A percentile compares a stretch with the other conserved stretches of the same genome.
Conservation (phyloP, 2,888 invertebrate species). For the Chrysolina haemoptera region DNA sequence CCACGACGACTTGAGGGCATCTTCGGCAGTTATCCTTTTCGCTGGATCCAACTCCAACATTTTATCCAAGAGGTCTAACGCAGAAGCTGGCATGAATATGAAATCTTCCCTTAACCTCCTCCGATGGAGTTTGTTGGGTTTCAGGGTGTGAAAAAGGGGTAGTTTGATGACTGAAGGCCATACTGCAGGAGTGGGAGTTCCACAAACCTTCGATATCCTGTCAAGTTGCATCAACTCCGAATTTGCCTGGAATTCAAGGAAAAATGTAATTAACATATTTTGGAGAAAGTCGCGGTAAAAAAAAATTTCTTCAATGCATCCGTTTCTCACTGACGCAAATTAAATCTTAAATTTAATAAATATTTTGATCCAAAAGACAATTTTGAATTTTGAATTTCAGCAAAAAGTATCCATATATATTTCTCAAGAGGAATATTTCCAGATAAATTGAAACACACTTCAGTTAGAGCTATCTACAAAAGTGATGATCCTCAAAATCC, state of each 20-base stretch:
- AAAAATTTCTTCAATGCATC: too few species aligned
- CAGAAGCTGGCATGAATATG: conserved; percentile 89
- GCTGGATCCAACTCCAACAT: conserved; percentile 98
- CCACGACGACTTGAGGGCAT: conserved; percentile 94
- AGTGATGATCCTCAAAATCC: too few species aligned
- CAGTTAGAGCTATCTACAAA: too few species aligned
- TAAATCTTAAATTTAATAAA: too few species aligned
- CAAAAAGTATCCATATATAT: too few species aligned
- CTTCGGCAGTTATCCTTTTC: conserved; percentile 92
- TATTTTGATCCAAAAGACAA: too few species aligned
- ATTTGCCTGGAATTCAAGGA: conserved; percentile 78
- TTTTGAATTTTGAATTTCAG: too few species aligned
- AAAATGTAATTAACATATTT: too few species aligned
- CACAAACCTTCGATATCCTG: conserved; percentile 94
- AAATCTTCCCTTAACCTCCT: conserved; percentile 94
- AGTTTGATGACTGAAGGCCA: conserved; percentile 97
- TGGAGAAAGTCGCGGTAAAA: too few species aligned
- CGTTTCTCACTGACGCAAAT: too few species aligned
- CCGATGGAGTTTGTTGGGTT: conserved; percentile 91
- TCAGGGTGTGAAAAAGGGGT: conserved; percentile 92
- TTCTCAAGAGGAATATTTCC: too few species aligned
- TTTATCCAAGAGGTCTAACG: conserved; percentile 92
- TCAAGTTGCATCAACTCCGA: conserved; percentile 95
- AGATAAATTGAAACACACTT: too few species aligned
- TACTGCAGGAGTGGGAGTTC: conserved; percentile 94